These are phyloP conservation scores for Loxodonta africana DNA, from an alignment of 2,113 vertebrate genomes.

Conservation along the genomic window DNA sequence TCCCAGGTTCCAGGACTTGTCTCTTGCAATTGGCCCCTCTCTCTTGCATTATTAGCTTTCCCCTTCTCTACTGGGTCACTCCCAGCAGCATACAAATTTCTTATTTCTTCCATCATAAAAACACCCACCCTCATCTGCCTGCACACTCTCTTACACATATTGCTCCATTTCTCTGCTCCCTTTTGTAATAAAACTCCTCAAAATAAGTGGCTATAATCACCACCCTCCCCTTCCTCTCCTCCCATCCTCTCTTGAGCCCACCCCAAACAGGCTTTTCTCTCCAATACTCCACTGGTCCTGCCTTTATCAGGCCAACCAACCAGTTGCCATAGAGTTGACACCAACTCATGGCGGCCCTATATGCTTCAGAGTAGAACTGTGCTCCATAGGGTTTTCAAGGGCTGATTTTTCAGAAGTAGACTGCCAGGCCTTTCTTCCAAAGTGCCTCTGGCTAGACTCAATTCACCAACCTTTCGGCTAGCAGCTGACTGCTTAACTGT, in stretches of 20 bases:
- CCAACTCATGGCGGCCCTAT: too few relatives aligned
- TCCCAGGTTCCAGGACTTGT: not conserved
- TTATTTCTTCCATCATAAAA: not conserved
- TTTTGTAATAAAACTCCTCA: not conserved
- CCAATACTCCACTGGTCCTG: fast-evolving
- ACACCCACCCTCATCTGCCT: not conserved
- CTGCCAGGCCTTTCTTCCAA: too few relatives aligned
- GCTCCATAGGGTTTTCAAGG: too few relatives aligned
- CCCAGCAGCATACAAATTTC: not conserved
- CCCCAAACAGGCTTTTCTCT: not conserved
- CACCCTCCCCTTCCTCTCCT: not conserved
- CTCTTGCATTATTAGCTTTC: not conserved
- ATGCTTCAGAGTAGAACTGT: too few relatives aligned
- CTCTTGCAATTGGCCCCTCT: not conserved
- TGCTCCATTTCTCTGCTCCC: not conserved
- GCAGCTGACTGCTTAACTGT: not conserved
- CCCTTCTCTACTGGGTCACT: not conserved
- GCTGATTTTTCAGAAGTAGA: too few relatives aligned
- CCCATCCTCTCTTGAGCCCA: not conserved
- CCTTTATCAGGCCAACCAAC: not conserved
- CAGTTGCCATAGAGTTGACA: too few relatives aligned
- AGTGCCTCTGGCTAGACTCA: too few relatives aligned
- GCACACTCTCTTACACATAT: not conserved
- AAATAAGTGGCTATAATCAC: not conserved
- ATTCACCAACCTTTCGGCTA: too few relatives aligned